Percentiles rank a stretch among this genome's conserved stretches.
These are phyloP conservation scores for Chauna torquata DNA, from an alignment of 2,113 vertebrate species.

Conservation along the genomic window DNA sequence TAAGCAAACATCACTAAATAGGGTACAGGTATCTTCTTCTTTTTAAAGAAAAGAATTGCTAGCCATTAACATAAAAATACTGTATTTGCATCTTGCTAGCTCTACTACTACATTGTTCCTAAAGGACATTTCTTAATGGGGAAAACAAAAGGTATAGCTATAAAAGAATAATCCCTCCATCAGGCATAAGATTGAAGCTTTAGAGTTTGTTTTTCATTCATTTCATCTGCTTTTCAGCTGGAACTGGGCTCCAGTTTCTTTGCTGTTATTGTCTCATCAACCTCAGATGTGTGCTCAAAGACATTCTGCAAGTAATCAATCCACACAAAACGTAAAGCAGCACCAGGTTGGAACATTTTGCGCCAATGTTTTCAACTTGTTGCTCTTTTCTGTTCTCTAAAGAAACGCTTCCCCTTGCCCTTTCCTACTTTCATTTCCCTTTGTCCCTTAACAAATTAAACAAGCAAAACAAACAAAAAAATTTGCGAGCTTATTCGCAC, in stretches of 20 bases:
- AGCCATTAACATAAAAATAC: neutral
- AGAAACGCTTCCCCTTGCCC: neutral
- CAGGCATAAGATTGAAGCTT: neutral
- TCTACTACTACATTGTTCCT: neutral
- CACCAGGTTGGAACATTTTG: neutral
- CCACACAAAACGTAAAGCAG: accelerated
- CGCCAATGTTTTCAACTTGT: neutral
- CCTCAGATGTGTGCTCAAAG: neutral
- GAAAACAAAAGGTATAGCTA: neutral
- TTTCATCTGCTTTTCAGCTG: too few relatives aligned
- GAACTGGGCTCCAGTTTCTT: neutral
- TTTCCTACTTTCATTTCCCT: neutral
- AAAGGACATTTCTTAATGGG: neutral
- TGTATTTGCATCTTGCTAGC: neutral
- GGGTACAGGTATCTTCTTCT: neutral
- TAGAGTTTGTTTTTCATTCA: neutral
- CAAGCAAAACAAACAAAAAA: neutral
- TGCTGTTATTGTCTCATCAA: neutral
- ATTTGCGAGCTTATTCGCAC: neutral
- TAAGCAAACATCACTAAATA: neutral
- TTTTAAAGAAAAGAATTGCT: neutral
- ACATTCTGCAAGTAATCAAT: neutral
- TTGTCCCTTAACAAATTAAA: neutral
- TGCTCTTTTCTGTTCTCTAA: neutral
- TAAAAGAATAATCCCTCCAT: neutral